Percentiles rank a stretch among this genome's conserved stretches.
Conservation (phyloP, 1,140 invertebrate species). For the Drosophila varians region DNA sequence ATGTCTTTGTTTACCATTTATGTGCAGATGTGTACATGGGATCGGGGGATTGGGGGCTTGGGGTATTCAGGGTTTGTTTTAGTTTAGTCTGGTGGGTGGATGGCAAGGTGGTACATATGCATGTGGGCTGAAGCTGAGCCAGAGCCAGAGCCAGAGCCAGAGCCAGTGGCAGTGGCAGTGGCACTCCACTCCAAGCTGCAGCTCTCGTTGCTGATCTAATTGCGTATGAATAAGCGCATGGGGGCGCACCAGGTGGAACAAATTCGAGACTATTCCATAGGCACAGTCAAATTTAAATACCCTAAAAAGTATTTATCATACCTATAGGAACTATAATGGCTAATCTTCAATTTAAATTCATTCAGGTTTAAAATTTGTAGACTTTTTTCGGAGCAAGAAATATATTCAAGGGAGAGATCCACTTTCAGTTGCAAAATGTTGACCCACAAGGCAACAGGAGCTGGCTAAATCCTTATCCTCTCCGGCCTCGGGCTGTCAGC, state of each 20-base stretch:
- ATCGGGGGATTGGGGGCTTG: conserved; percentile 2
- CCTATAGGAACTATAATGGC: too few relatives aligned
- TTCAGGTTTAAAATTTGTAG: too few relatives aligned
- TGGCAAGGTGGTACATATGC: neutral
- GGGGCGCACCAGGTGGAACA: conserved; percentile 28
- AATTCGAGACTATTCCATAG: neutral
- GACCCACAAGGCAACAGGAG: conserved; percentile 33
- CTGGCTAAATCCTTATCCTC: conserved; percentile 5
- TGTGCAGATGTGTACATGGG: conserved; percentile 4
- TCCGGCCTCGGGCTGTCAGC: conserved; percentile 1
- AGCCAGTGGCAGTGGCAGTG: too few relatives aligned
- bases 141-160: too few relatives aligned
- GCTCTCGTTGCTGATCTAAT: conserved; percentile 53
- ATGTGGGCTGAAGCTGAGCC: neutral
- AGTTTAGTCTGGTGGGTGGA: neutral
- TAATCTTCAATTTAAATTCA: neutral
- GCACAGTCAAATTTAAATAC: conserved; percentile 5
- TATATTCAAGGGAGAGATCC: conserved; percentile 6
- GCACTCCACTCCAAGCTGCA: conserved; percentile 15
- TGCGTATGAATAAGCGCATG: conserved; percentile 60
- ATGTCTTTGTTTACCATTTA: conserved; percentile 40
- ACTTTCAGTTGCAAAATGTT: conserved; percentile 30
- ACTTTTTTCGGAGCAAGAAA: neutral
- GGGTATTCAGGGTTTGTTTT: neutral
- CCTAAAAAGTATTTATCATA: conserved; percentile 14